A percentile compares a stretch with the other conserved stretches of the same genome.
Evolutionary conservation across 2,888 invertebrate genomes (phyloP).

Genomic region (Melanostoma scalare): DNA sequence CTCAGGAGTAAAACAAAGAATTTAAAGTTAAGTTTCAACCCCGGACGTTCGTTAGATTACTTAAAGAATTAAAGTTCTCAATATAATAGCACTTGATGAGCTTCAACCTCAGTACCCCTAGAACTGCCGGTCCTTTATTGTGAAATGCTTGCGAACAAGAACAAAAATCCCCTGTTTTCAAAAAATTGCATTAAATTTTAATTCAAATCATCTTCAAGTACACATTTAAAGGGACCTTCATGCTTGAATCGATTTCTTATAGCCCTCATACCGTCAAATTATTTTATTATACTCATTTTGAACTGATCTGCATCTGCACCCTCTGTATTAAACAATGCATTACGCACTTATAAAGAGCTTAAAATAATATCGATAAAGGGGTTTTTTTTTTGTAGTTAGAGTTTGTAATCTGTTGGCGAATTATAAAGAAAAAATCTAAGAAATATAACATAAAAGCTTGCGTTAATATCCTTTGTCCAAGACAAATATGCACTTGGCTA

Average conservation of each 20-base stretch:
- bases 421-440: conserved; percentile 10
- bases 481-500: conserved; percentile 1
- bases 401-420: conserved; percentile 25
- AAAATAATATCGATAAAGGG: conserved; percentile 18
- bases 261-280: conserved; percentile 26
- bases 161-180: no score
- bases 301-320: conserved; percentile 40
- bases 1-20: no score
- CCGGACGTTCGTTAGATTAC: no score
- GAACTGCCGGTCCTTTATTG: no score
- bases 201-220: conserved; percentile 52
- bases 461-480: conserved; percentile 10
- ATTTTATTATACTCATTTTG: conserved; percentile 39
- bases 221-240: conserved; percentile 19
- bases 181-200: no score
- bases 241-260: conserved; percentile 28
- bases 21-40: no score
- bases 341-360: conserved; percentile 29
- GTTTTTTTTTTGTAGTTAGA: conserved; percentile 32
- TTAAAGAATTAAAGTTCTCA: no score
- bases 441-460: conserved; percentile 35
- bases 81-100: no score
- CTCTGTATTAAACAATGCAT: conserved; percentile 22
- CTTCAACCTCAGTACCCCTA: no score
- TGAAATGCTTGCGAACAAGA: no score